phyloP scores from a whole-genome alignment of 2,113 vertebrate species.

The Brachirus orientalis region DNA sequence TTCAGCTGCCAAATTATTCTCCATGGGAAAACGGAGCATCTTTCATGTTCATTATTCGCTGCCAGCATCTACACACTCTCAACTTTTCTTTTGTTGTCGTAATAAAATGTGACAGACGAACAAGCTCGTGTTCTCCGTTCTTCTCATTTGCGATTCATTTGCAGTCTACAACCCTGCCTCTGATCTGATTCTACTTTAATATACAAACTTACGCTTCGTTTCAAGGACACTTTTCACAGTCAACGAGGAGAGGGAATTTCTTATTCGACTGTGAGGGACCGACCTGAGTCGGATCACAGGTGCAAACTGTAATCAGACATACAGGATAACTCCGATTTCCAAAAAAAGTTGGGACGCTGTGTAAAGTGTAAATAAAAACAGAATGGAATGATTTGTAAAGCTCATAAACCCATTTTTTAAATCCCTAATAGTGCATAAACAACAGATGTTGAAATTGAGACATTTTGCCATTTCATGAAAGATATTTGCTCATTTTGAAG shows the following conservation, averaged over 20 bases:
- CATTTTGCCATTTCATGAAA: no score
- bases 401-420: no score
- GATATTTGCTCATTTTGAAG: no score
- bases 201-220: conserved; percentile 10
- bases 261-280: background rate
- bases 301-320: no score
- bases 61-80: conserved; percentile 19
- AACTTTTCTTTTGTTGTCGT: background rate
- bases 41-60: conserved; percentile 27
- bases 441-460: no score
- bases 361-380: no score
- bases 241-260: conserved; percentile 26
- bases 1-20: conserved; percentile 21
- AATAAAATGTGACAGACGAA: conserved; percentile 25
- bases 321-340: no score
- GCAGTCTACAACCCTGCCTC: conserved; percentile 41
- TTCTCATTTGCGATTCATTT: no score
- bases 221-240: conserved; percentile 13
- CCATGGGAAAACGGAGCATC: conserved; percentile 8
- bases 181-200: conserved; percentile 35
- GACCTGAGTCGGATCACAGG: no score
- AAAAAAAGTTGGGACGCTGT: no score
- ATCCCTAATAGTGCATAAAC: no score
- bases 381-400: no score
- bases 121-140: conserved; percentile 42